phyloP scores from a whole-genome alignment of 2,888 invertebrate genomes.

The Monopis laevigella region DNA sequence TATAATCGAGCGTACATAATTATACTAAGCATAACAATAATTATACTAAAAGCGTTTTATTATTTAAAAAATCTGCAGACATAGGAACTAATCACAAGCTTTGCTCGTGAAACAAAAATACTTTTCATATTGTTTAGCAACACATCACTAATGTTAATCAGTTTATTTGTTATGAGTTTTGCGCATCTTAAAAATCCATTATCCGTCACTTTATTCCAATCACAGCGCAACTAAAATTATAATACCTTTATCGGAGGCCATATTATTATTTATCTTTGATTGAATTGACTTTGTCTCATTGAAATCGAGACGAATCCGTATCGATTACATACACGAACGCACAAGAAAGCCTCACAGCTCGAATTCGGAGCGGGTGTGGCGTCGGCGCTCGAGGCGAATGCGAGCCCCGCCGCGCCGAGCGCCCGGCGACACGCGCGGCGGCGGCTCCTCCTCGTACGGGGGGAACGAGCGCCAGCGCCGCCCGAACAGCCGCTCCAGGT shows the following conservation, averaged over 20 bases:
- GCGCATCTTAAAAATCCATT: too few species aligned
- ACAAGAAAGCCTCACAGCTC: slow-evolving; percentile 38
- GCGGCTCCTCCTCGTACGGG: slow-evolving; percentile 34
- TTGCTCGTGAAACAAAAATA: slow-evolving; percentile 31
- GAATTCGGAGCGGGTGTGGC: slow-evolving; percentile 61
- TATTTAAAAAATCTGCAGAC: slow-evolving; percentile 25
- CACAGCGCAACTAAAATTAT: too few species aligned
- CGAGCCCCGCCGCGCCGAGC: slow-evolving; percentile 34
- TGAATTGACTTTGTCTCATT: not conserved
- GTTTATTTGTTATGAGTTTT: too few species aligned
- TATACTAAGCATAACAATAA: too few species aligned
- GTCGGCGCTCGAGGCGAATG: slow-evolving; percentile 54
- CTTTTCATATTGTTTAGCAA: not conserved
- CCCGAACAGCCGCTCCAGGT: slow-evolving; percentile 76
- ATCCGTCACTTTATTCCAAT: too few species aligned
- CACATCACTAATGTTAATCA: not conserved
- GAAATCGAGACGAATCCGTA: not conserved
- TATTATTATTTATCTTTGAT: slow-evolving; percentile 1
- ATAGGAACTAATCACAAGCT: slow-evolving; percentile 65
- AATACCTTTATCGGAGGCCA: slow-evolving; percentile 1
- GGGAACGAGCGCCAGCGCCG: slow-evolving; percentile 62
- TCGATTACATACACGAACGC: not conserved
- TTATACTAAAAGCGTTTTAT: slow-evolving; percentile 6
- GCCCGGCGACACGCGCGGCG: slow-evolving; percentile 27
- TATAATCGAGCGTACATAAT: not conserved